Percentiles rank a stretch among this genome's conserved stretches.
phyloP scores from a whole-genome alignment of 2,888 invertebrate species.

The Diogma glabrata region DNA sequence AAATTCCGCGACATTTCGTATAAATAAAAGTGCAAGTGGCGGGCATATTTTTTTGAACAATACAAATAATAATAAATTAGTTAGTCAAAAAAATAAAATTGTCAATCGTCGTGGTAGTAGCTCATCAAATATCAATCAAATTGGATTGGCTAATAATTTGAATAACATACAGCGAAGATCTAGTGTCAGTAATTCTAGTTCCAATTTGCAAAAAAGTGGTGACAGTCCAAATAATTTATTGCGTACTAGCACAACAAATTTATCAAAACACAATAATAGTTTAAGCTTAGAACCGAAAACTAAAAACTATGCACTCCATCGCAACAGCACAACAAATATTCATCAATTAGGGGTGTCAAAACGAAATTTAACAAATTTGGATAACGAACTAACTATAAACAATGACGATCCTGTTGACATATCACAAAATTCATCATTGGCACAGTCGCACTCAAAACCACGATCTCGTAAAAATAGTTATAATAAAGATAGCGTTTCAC shows the following conservation, averaged over 20 bases:
- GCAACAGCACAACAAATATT: conserved; percentile 15
- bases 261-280: conserved; percentile 35
- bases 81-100: conserved; percentile 17
- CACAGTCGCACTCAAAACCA: conserved; percentile 1
- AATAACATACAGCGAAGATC: conserved; percentile 2
- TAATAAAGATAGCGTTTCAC: neutral
- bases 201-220: conserved; percentile 29
- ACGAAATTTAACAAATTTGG: neutral
- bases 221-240: conserved; percentile 37
- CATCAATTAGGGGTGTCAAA: conserved; percentile 18
- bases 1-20: conserved; percentile 20
- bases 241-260: conserved; percentile 29
- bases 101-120: conserved; percentile 26
- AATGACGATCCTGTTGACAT: conserved; percentile 8
- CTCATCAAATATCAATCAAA: conserved; percentile 26
- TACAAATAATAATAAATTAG: conserved; percentile 21
- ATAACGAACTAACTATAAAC: conserved; percentile 1
- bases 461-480: conserved; percentile 6
- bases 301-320: too few species aligned
- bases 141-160: conserved; percentile 15
- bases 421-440: conserved; percentile 10
- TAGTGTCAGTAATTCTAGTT: conserved; percentile 11
- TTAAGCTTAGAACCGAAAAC: too few species aligned
- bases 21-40: conserved; percentile 28
- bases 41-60: conserved; percentile 11